These are phyloP conservation scores for Podarcis lilfordi DNA, from an alignment of 2,797 vertebrate species.

Conservation along the genomic window DNA sequence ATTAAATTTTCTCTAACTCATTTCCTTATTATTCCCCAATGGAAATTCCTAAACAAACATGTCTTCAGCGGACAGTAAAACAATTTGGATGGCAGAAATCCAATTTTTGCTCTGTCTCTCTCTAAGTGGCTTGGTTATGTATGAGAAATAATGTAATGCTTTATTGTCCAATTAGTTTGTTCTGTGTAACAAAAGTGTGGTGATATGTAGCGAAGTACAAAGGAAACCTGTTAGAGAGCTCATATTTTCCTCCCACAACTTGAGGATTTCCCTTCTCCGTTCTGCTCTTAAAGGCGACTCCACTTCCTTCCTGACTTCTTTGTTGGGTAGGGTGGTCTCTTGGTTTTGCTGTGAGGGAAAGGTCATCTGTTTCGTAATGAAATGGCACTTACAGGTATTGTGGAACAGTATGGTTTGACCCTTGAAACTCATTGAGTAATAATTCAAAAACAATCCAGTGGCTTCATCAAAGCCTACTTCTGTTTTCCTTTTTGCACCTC, in stretches of 20 bases:
- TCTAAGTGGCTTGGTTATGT: constrained; percentile 20
- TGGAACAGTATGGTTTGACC: constrained; percentile 37
- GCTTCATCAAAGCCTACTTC: background rate
- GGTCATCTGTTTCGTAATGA: constrained; percentile 42
- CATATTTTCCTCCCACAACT: constrained; percentile 37
- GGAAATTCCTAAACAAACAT: constrained; percentile 57
- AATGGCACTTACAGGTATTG: constrained; percentile 32
- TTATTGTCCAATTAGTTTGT: background rate
- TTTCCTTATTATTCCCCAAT: constrained; percentile 75
- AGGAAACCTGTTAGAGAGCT: constrained; percentile 34
- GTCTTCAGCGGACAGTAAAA: constrained; percentile 54
- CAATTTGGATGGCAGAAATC: constrained; percentile 55
- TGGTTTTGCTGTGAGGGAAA: constrained; percentile 46
- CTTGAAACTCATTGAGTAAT: constrained; percentile 18
- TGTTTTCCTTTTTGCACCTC: background rate
- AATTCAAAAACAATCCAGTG: background rate
- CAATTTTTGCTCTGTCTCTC: constrained; percentile 27
- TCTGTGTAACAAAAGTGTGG: background rate
- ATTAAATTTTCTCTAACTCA: constrained; percentile 69
- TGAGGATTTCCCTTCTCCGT: constrained; percentile 30
- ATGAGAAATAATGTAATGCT: constrained; percentile 34
- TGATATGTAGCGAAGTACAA: constrained; percentile 31
- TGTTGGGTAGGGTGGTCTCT: constrained; percentile 41
- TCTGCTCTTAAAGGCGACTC: constrained; percentile 52
- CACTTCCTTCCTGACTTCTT: constrained; percentile 24